Evolutionary conservation across 2,797 vertebrate genomes (phyloP), one percentile per base, ranked within the genome.

Genomic region (Melanotaenia pygmaea): DNA sequence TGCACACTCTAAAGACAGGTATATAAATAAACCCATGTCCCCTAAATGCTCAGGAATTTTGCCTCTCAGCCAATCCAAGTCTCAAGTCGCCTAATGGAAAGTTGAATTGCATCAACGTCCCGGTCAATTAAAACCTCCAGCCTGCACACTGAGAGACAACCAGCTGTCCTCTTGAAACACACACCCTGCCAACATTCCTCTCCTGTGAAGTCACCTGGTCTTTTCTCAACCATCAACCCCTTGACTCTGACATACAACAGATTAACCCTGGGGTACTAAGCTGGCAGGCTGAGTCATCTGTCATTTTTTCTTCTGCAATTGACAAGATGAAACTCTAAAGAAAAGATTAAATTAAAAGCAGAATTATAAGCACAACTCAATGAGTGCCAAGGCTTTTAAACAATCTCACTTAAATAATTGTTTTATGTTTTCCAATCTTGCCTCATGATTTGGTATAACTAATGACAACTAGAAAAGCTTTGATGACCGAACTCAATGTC

Each of bases 81-180:
- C 76, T 87, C 81, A 76, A 43, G 75, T 84, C 83, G 79, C 86
- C 67, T 4, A 32, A 83, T 80, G 90, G 90, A 93, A 91, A 91
- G 83, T 88, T 88, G 74, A 89, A 84, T 77, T 86, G 67, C 64
- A 18, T 83, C 68, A 60, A 56, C 47, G 24, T 85, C 85, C 65
- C 60, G 51, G 86, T 86, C 76, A 80, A 28, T 82, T 67, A 68
- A 56, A 61, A 24, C 69, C 35, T 20, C 66, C 74, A 28, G 43
- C 59, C 22, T 59, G 26, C 24, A 50, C 7, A 35, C 70, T 32
- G 68, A 75, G 57, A 26, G 70, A 57, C 70, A 16, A 47, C 76
- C 90, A 93, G 90, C 92, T 94, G 92, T 88, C 83, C 83, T 38
- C 62, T 77, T 58, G 64, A 82, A 82, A 89, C 72, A 54, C 67